These are phyloP conservation scores for Chesias legatella DNA, from an alignment of 2,888 invertebrate genomes.

Conservation along the genomic window DNA sequence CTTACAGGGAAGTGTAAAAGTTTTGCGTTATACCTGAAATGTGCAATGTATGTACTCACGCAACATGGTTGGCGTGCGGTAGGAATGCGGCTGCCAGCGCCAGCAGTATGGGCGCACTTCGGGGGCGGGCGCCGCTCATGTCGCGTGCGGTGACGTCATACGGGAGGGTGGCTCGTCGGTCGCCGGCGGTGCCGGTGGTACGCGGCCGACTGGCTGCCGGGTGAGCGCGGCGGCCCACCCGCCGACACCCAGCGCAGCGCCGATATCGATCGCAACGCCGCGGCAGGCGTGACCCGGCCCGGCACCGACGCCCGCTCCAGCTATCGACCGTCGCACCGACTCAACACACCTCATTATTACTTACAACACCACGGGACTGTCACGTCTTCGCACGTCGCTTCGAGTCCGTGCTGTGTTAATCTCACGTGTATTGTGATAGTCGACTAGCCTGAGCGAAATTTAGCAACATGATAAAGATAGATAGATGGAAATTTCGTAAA, in stretches of 20 bases:
- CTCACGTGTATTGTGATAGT: no score
- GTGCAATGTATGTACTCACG: slow-evolving; percentile 69
- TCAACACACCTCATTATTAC: slow-evolving; percentile 62
- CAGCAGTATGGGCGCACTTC: slow-evolving; percentile 81
- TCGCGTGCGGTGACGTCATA: slow-evolving; percentile 66
- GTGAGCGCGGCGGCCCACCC: slow-evolving; percentile 42
- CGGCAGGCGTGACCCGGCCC: slow-evolving; percentile 68
- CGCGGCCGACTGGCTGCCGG: slow-evolving; percentile 60
- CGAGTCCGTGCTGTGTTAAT: no score
- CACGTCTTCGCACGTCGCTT: no score
- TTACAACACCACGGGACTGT: slow-evolving; percentile 51
- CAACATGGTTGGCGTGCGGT: slow-evolving; percentile 81
- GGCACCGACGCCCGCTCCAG: slow-evolving; percentile 66
- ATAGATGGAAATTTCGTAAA: no score
- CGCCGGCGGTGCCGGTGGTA: slow-evolving; percentile 51
- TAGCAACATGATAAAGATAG: no score
- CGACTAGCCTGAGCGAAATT: no score
- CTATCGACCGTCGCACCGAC: slow-evolving; percentile 68
- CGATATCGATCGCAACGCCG: slow-evolving; percentile 60
- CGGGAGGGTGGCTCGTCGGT: slow-evolving; percentile 35
- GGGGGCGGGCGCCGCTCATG: slow-evolving; percentile 81
- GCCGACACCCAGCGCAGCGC: slow-evolving; percentile 58
- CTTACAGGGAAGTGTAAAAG: slow-evolving; percentile 34
- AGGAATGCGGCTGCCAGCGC: slow-evolving; percentile 81
- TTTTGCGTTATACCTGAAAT: slow-evolving; percentile 22